Base-by-base conservation (phyloP, 2,888 invertebrate species). In the Bibio marci region DNA sequence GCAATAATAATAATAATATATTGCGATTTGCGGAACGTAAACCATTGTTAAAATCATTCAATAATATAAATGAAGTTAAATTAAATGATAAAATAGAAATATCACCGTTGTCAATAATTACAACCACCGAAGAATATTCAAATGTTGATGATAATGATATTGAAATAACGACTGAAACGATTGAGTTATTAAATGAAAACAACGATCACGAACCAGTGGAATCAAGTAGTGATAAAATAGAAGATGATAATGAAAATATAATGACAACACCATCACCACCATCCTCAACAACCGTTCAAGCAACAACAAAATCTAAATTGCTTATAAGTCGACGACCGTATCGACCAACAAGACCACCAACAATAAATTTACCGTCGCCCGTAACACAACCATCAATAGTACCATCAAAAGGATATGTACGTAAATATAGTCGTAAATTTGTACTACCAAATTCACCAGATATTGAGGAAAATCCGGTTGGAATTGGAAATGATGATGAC, bases 311-410 rank as follows among this genome's bases (percentile, higher is more conserved):
- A 40, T 39, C 39, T 12, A 43, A 40, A 37, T 39, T 45, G n/a
- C 40, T 33, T 39, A 39, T 36, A 25, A 32, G 37, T 34, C 39
- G 45, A 30, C 31, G 40, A 35, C 43, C 38, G 25, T 43, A 39
- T 22, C 47, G 46, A 50, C 51, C 49, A 49, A 53, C 52, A 46
- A 45, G 47, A 46, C 49, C 47, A 40, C 48, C 47, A 39, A 44
- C 45, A n/a, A 35, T 30, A 27, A 44, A 44, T 31, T 33, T 42
- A 42, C 45, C 46, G 43, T 45, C 45, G 41, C 44, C 46, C 37
- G 40, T 36, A 37, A 22, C 37, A 39, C 22, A 42, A 37, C 40
- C 43, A 17, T 31, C 17, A 17, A 31, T 14, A 15, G 15, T 40
- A 10, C 45, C 47, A 17, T 40, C 45, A 31, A 46, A 40, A 39